Evolutionary conservation across 2,113 vertebrate species (phyloP), one percentile per base, ranked within the genome.

Genomic region (Chunga burmeisteri): DNA sequence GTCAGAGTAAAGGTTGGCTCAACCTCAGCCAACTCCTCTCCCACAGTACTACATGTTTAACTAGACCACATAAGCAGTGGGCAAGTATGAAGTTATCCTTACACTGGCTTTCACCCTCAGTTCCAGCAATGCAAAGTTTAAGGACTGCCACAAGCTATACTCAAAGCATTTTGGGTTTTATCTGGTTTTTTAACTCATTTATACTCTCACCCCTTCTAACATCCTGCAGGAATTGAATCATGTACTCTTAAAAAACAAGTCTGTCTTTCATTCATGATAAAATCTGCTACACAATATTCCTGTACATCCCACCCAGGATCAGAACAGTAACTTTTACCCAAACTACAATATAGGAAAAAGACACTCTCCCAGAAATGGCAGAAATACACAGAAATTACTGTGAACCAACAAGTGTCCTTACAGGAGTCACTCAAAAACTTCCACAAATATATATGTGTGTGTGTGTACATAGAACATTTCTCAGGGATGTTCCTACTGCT

Each of bases 361-460:
- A 42, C 10, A 25, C 59, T 47, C 16, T n/a, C 20, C 8, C 30
- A 79, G 29, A 93, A 89, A 67, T 22, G 20, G 36, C 29, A 61
- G 29, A 73, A 92, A 77, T 29, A 62, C 30, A 47, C 9, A 52
- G n/a, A 90, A 74, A 86, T 63, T 47, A 34, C 44, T 26, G 50
- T 29, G 44, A 90, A 58, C 11, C 38, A 70, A 80, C 7, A 44
- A 18, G 20, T n/a, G 16, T 34, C 12, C 42, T n/a, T 58, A 83
- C 12, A 58, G 70, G 27, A 74, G 5, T 8, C 32, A 80, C 20
- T 30, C 27, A 42, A 58, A 59, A 49, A 80, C 11, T 42, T 63
- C 59, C 61, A 86, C 67, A 78, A 46, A 56, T 14, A 81, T 2
- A 7, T 16, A 44, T 1, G 0, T 38, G 38, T 8, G 11, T 1